These are phyloP conservation scores for Ceratitis capitata DNA, from an alignment of 1,140 invertebrate genomes.

Conservation along the genomic window DNA sequence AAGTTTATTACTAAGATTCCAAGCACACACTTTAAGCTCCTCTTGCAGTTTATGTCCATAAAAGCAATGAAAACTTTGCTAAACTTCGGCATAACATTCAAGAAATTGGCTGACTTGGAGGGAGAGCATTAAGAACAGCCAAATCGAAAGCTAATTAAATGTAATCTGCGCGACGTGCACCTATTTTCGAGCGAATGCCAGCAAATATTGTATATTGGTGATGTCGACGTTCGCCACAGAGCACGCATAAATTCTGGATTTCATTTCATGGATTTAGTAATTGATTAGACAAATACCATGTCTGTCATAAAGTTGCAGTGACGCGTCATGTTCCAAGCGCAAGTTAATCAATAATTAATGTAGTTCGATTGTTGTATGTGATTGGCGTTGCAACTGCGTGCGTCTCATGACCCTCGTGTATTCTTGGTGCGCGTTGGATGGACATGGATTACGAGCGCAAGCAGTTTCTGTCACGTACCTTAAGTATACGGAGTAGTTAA, in stretches of 20 bases:
- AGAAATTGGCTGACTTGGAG: background rate
- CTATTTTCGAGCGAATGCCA: background rate
- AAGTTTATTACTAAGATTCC: too few species aligned
- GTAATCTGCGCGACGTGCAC: slow-evolving; percentile 32
- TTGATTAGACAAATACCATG: slow-evolving; percentile 21
- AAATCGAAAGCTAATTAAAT: slow-evolving; percentile 37
- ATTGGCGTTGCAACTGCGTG: background rate
- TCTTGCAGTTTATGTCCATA: too few species aligned
- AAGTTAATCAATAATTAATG: slow-evolving; percentile 35
- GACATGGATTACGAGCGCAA: background rate
- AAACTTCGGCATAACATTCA: background rate
- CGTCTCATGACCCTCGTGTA: too few species aligned
- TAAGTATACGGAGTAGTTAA: slow-evolving; percentile 6
- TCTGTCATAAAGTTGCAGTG: slow-evolving; percentile 3
- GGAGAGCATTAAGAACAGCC: background rate
- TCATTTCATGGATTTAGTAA: slow-evolving; percentile 12
- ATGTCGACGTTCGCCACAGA: background rate
- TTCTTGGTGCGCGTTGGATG: background rate
- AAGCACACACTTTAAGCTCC: too few species aligned
- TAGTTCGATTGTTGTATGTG: background rate
- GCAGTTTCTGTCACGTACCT: background rate
- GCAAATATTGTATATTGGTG: slow-evolving; percentile 18
- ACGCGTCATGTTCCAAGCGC: slow-evolving; percentile 8
- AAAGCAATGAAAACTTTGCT: too few species aligned
- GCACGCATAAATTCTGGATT: background rate